Conservation (phyloP, 2,888 invertebrate genomes). For the Catocala fraxini region DNA sequence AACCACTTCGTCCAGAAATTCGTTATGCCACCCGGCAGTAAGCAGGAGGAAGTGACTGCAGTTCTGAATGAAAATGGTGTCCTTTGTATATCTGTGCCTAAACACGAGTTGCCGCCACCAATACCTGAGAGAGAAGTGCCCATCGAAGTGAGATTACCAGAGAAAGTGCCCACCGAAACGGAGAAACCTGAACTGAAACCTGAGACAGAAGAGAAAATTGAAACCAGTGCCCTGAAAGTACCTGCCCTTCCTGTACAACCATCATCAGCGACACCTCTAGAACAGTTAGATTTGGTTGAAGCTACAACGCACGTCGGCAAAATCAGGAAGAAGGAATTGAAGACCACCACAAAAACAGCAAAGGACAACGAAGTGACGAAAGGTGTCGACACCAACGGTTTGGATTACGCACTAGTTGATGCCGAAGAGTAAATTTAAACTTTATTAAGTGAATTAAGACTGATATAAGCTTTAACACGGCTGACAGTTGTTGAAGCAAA, state of each 20-base stretch:
- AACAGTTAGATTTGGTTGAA: constrained; percentile 69
- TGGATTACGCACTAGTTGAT: constrained; percentile 72
- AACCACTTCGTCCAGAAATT: constrained; percentile 81
- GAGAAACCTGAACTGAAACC: constrained; percentile 40
- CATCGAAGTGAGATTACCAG: constrained; percentile 67
- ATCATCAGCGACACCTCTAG: constrained; percentile 59
- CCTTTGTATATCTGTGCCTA: constrained; percentile 72
- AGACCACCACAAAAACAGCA: constrained; percentile 68
- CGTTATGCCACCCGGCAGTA: constrained; percentile 73
- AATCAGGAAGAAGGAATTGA: constrained; percentile 82
- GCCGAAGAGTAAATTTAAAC: constrained; percentile 63
- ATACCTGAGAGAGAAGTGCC: constrained; percentile 76
- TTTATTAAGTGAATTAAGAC: constrained; percentile 67
- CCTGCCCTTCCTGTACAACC: constrained; percentile 30
- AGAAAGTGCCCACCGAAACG: constrained; percentile 52
- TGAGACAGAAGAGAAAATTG: constrained; percentile 49
- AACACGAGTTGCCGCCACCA: constrained; percentile 78
- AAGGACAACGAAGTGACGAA: constrained; percentile 82
- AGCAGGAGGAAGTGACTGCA: constrained; percentile 77
- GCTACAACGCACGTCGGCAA: constrained; percentile 79
- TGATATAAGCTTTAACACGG: constrained; percentile 63
- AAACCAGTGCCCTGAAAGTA: constrained; percentile 34
- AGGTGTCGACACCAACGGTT: constrained; percentile 69
- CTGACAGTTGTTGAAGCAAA: constrained; percentile 36
- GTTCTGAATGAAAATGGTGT: constrained; percentile 73